These are phyloP conservation scores for Littorina saxatilis DNA, from an alignment of 1,140 invertebrate genomes.

Conservation along the genomic window DNA sequence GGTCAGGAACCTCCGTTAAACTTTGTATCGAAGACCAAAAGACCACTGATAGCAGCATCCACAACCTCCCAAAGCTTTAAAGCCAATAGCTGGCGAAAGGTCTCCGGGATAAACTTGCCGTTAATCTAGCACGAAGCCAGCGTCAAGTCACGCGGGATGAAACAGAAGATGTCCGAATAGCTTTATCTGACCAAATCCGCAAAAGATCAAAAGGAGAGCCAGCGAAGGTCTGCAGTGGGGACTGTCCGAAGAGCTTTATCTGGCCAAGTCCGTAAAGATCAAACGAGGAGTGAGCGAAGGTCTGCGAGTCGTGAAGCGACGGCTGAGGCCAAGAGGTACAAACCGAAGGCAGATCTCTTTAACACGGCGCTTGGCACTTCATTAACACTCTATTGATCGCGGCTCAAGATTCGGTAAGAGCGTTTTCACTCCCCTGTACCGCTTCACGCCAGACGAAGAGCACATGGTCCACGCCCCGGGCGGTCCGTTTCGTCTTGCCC, in stretches of 20 bases:
- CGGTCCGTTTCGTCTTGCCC: too few relatives aligned
- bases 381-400: constrained; percentile 22
- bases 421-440: background rate
- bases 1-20: too few relatives aligned
- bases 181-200: too few relatives aligned
- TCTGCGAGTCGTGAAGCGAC: background rate
- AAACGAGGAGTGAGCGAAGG: background rate
- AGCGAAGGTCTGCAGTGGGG: background rate
- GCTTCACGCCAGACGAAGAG: background rate
- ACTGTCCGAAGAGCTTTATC: background rate
- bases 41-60: too few relatives aligned
- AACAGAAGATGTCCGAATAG: background rate
- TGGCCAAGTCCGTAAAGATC: background rate
- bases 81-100: too few relatives aligned
- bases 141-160: too few relatives aligned
- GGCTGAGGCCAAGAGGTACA: background rate
- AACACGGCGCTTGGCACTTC: constrained; percentile 4
- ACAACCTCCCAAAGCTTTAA: too few relatives aligned
- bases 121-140: too few relatives aligned
- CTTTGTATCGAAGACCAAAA: too few relatives aligned
- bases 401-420: background rate
- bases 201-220: background rate
- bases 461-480: background rate
- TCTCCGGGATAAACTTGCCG: too few relatives aligned
- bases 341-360: background rate